Conservation (phyloP, 2,113 vertebrate genomes). For the Erpornis zantholeuca region DNA sequence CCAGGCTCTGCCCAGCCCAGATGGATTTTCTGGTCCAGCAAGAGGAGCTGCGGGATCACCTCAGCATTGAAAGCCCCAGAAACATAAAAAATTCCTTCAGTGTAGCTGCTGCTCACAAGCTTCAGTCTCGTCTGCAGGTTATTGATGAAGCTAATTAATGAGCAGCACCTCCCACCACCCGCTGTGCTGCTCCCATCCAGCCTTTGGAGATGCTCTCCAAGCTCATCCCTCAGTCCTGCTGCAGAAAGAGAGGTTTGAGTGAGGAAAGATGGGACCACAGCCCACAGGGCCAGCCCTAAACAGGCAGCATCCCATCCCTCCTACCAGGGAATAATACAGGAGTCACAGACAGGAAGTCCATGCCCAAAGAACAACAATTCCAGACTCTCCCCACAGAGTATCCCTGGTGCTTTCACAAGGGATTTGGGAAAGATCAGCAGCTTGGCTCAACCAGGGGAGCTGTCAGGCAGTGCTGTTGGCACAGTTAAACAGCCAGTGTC, state of each 20-base stretch:
- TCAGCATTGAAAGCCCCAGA: neutral
- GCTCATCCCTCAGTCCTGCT: neutral
- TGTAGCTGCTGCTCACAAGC: neutral
- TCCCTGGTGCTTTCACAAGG: neutral
- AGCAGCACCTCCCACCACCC: neutral
- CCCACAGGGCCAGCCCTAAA: neutral
- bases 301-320: neutral
- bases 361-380: neutral
- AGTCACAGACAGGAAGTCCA: rapidly evolving
- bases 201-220: neutral
- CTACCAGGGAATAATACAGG: neutral
- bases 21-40: neutral
- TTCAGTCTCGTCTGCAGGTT: neutral
- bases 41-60: neutral
- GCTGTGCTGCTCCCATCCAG: neutral
- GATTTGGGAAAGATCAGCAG: neutral
- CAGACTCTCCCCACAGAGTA: rapidly evolving
- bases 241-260: neutral
- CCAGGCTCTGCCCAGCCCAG: neutral
- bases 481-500: neutral
- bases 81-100: neutral
- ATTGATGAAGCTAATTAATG: neutral
- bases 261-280: rapidly evolving
- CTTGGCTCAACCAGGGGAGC: neutral
- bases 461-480: neutral